These are phyloP conservation scores for Cydia amplana DNA, from an alignment of 1,140 invertebrate species.

Conservation along the genomic window DNA sequence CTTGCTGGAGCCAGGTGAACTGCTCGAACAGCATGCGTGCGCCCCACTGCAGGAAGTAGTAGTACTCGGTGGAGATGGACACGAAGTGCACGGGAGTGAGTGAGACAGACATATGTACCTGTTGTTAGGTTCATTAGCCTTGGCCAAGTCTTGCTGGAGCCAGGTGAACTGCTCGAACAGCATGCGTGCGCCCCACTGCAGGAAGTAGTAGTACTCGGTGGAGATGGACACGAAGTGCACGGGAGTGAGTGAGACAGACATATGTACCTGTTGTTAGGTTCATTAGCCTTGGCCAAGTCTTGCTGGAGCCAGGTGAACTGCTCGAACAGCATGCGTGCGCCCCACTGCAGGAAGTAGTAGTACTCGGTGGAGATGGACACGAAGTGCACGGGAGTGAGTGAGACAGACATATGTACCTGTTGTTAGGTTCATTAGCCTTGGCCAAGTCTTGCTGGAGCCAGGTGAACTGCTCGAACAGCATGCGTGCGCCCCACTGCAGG, in stretches of 20 bases:
- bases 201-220: constrained; percentile 95
- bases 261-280: too few species aligned
- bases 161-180: constrained; percentile 91
- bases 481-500: constrained; percentile 89
- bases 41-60: constrained; percentile 93
- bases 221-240: constrained; percentile 92
- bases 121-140: constrained; percentile 82
- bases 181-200: constrained; percentile 90
- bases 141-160: constrained; percentile 88
- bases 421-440: constrained; percentile 82
- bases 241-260: too few species aligned
- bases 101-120: too few species aligned
- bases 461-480: constrained; percentile 89
- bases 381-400: constrained; percentile 93
- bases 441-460: constrained; percentile 91
- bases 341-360: constrained; percentile 94
- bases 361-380: constrained; percentile 93
- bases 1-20: constrained; percentile 91
- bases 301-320: constrained; percentile 93
- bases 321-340: constrained; percentile 86
- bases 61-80: constrained; percentile 93
- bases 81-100: constrained; percentile 94
- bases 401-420: too few species aligned
- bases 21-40: constrained; percentile 88
- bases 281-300: constrained; percentile 86